Evolutionary conservation across 2,113 vertebrate species (phyloP).

Genomic region (Phalacrocorax carbo): DNA sequence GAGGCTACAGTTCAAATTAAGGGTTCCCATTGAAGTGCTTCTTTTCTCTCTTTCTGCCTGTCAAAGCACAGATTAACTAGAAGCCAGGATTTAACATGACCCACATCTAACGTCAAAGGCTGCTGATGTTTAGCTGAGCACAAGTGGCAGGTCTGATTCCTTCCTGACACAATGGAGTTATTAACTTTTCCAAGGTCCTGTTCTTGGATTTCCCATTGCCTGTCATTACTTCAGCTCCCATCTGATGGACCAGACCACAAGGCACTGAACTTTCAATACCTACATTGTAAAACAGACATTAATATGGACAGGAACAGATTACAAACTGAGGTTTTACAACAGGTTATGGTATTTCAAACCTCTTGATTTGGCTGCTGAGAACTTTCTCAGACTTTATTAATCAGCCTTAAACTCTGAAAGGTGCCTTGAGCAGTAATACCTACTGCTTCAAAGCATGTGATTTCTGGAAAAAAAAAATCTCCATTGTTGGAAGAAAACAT

Average conservation of each 20-base stretch:
- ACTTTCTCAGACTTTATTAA: not conserved
- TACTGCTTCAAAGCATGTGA: not conserved
- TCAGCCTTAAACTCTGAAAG: not conserved
- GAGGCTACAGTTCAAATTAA: not conserved
- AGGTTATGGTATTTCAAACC: not conserved
- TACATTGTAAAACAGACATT: not conserved
- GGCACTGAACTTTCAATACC: not conserved
- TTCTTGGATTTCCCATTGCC: not conserved
- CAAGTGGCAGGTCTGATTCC: not conserved
- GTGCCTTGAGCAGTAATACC: not conserved
- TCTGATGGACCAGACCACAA: not conserved
- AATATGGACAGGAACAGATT: not conserved
- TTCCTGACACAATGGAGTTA: not conserved
- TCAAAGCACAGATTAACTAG: not conserved
- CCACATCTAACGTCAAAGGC: not conserved
- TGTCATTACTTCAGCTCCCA: not conserved
- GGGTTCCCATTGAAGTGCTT: not conserved
- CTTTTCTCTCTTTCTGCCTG: not conserved
- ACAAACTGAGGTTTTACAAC: not conserved
- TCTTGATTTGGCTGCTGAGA: not conserved
- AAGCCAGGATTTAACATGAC: not conserved
- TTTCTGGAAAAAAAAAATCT: not conserved
- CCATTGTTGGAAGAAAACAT: not conserved
- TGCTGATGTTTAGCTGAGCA: not conserved
- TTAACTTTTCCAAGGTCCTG: not conserved